These are phyloP conservation scores for Callorhinus ursinus DNA, from an alignment of 2,113 vertebrate species.

Conservation along the genomic window DNA sequence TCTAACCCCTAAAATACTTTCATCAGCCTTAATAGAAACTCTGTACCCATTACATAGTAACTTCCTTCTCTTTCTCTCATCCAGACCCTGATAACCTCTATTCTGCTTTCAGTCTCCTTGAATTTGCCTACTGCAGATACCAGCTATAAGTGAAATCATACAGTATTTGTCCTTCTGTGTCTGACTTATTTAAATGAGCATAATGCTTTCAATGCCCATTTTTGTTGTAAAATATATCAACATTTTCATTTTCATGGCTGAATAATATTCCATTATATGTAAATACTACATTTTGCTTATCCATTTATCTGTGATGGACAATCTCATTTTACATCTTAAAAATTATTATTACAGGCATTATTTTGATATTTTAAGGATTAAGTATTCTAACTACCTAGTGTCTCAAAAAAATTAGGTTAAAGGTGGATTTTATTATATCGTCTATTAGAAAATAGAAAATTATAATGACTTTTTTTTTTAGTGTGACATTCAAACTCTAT, in stretches of 20 bases:
- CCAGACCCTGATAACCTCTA: background rate
- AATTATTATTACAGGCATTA: background rate
- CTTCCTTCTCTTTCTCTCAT: background rate
- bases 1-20: background rate
- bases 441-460: conserved; percentile 14
- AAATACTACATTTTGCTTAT: background rate
- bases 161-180: background rate
- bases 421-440: background rate
- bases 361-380: conserved; percentile 12
- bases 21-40: background rate
- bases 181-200: background rate
- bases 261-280: background rate
- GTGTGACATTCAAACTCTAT: conserved; percentile 46
- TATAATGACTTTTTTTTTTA: conserved; percentile 55
- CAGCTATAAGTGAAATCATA: background rate
- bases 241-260: background rate
- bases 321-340: background rate
- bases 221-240: background rate
- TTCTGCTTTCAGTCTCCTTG: background rate
- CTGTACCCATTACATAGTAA: background rate
- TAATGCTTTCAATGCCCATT: background rate
- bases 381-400: background rate
- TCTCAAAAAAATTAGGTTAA: conserved; percentile 57
- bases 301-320: background rate
- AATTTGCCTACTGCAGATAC: background rate